These are phyloP conservation scores for Orestias chungarensis DNA, from an alignment of 2,797 vertebrate species.

Conservation along the genomic window DNA sequence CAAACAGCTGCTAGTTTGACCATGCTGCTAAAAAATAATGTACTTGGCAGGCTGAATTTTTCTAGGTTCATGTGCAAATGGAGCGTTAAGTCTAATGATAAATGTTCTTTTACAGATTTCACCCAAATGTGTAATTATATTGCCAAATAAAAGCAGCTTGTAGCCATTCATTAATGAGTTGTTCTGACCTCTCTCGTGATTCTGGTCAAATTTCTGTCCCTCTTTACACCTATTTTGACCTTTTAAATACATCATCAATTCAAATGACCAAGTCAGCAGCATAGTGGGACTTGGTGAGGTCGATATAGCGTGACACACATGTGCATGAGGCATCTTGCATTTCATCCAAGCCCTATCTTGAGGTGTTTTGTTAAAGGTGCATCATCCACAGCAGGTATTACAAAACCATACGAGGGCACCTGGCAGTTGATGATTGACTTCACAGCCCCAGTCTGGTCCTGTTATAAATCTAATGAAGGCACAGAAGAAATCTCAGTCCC, in stretches of 20 bases:
- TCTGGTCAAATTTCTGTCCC: background rate
- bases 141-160: background rate
- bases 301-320: background rate
- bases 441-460: too few relatives aligned
- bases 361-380: background rate
- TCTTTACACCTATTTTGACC: background rate
- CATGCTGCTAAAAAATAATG: background rate
- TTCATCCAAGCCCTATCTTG: background rate
- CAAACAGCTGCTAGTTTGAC: background rate
- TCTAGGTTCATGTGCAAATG: background rate
- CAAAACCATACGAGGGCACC: background rate
- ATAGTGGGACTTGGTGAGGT: background rate
- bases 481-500: too few relatives aligned
- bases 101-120: background rate
- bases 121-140: background rate
- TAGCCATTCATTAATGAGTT: background rate
- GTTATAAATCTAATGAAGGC: too few relatives aligned
- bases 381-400: background rate
- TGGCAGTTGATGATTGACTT: background rate
- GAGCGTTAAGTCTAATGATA: background rate
- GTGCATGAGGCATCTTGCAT: background rate
- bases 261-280: background rate
- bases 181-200: background rate
- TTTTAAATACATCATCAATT: background rate
- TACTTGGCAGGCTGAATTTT: background rate